These are phyloP conservation scores for Cheilosia grossa DNA, from an alignment of 2,888 invertebrate genomes.

Conservation along the genomic window DNA sequence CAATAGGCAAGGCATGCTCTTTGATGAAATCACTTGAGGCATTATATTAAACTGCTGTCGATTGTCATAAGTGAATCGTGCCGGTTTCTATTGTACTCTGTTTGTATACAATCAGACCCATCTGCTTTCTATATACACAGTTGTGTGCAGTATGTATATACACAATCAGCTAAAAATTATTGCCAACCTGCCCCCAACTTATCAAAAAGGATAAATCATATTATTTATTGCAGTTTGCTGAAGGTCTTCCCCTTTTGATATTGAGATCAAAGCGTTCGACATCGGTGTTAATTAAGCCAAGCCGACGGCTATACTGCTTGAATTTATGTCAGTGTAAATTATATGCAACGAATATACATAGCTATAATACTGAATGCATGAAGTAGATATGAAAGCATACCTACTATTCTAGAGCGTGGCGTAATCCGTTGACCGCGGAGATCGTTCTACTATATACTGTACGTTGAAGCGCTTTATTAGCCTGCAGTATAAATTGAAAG, in stretches of 20 bases:
- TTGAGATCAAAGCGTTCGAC: conserved; percentile 73
- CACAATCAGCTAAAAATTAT: conserved; percentile 39
- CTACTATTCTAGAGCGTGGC: conserved; percentile 42
- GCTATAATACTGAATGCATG: conserved; percentile 22
- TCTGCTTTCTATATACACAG: background rate
- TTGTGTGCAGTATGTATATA: background rate
- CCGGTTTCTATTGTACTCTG: conserved; percentile 24
- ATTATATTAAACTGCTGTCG: conserved; percentile 42
- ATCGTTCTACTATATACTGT: conserved; percentile 23
- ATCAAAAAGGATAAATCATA: conserved; percentile 43
- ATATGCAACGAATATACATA: conserved; percentile 5
- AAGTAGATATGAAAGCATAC: conserved; percentile 33
- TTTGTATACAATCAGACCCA: background rate
- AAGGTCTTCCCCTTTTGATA: conserved; percentile 71
- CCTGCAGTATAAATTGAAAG: conserved; percentile 66
- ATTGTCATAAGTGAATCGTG: conserved; percentile 49
- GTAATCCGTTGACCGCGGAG: conserved; percentile 42
- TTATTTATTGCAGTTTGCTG: conserved; percentile 64
- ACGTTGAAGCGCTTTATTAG: conserved; percentile 48
- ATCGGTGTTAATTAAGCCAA: conserved; percentile 69
- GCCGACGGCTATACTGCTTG: conserved; percentile 38
- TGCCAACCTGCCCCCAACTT: conserved; percentile 35
- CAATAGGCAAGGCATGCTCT: conserved; percentile 23
- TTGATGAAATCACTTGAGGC: conserved; percentile 15
- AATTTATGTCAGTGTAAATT: conserved; percentile 25